phyloP scores from a whole-genome alignment of 1,140 invertebrate species.

The Panagrolaimus sp. region DNA sequence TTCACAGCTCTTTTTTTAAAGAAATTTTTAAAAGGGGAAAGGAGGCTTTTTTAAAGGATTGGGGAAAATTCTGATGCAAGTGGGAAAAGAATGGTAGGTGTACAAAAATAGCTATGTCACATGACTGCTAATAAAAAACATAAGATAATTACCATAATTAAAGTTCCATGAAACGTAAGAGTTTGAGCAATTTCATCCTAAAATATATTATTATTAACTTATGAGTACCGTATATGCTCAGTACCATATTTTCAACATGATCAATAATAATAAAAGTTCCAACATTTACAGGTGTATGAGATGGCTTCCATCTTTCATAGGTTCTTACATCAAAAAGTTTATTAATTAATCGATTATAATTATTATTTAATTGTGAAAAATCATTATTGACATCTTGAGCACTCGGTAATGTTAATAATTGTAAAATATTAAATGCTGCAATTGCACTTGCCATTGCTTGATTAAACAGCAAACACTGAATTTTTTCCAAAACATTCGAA shows the following conservation, averaged over 20 bases:
- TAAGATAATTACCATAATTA: neutral
- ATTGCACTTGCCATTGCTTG: slow-evolving; percentile 23
- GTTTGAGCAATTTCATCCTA: neutral
- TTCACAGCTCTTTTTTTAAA: too few species aligned
- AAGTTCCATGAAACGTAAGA: neutral
- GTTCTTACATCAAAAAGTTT: neutral
- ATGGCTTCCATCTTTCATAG: neutral
- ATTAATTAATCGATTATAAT: neutral
- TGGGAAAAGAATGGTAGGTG: too few species aligned
- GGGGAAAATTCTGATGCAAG: too few species aligned
- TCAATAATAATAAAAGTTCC: neutral
- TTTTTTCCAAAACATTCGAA: too few species aligned
- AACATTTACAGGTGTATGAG: neutral
- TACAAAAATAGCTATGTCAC: too few species aligned
- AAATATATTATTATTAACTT: neutral
- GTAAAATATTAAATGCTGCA: slow-evolving; percentile 1
- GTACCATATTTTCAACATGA: slow-evolving; percentile 4
- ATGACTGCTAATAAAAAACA: too few species aligned
- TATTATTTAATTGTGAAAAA: neutral
- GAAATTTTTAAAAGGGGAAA: too few species aligned
- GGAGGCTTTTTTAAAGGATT: too few species aligned
- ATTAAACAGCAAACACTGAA: too few species aligned
- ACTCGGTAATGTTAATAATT: neutral
- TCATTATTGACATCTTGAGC: slow-evolving; percentile 3
- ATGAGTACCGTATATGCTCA: neutral